phyloP scores from a whole-genome alignment of 2,888 invertebrate genomes.

The Proisotoma minuta region DNA sequence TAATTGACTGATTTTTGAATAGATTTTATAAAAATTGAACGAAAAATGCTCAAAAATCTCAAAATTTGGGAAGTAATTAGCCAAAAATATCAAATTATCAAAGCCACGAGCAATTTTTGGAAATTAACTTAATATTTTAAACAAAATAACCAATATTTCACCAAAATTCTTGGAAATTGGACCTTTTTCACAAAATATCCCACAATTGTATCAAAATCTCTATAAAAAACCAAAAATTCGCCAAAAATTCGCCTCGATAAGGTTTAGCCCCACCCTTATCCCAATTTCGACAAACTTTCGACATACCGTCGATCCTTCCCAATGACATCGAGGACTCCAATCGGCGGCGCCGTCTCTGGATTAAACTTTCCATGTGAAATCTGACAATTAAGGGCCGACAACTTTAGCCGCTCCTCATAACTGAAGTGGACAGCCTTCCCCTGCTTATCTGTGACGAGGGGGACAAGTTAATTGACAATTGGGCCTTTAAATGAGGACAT shows the following conservation, averaged over 20 bases:
- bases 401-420: slow-evolving; percentile 84
- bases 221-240: not conserved
- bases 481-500: slow-evolving; percentile 41
- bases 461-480: slow-evolving; percentile 9
- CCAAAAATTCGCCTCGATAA: not conserved
- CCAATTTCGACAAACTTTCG: not conserved
- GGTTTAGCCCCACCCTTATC: too few relatives aligned
- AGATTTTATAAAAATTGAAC: not conserved
- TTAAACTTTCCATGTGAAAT: slow-evolving; percentile 77
- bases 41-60: not conserved
- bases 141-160: too few relatives aligned
- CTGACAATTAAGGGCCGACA: slow-evolving; percentile 90
- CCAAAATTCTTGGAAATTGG: too few relatives aligned
- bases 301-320: slow-evolving; percentile 79
- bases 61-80: too few relatives aligned
- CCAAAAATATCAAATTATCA: too few relatives aligned
- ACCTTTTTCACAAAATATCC: too few relatives aligned
- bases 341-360: slow-evolving; percentile 65
- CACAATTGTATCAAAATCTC: not conserved
- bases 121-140: too few relatives aligned
- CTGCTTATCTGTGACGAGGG: slow-evolving; percentile 73
- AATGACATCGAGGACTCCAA: slow-evolving; percentile 92
- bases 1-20: too few relatives aligned
- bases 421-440: slow-evolving; percentile 94
- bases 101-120: too few relatives aligned